phyloP scores from a whole-genome alignment of 2,888 invertebrate genomes.

The Julus scanicus region DNA sequence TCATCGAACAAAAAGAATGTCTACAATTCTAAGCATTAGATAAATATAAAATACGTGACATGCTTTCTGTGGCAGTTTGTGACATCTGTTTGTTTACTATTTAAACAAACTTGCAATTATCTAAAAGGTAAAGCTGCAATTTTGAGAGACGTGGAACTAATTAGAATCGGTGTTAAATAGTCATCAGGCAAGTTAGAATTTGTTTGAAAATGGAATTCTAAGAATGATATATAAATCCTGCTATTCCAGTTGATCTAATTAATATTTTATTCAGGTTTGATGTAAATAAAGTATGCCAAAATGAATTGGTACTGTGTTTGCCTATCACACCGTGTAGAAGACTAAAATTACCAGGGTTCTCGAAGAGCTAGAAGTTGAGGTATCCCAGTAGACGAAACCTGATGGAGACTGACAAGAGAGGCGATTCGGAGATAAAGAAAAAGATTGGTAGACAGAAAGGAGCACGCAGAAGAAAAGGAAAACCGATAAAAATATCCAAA shows the following conservation, averaged over 20 bases:
- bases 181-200: not conserved
- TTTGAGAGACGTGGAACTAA: not conserved
- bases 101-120: not conserved
- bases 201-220: not conserved
- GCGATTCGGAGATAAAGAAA: not conserved
- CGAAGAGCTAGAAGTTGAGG: not conserved
- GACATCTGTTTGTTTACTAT: not conserved
- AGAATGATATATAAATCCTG: no score
- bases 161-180: not conserved
- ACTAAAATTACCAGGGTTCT: not conserved
- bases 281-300: no score
- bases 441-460: not conserved
- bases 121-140: not conserved
- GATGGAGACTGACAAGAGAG: not conserved
- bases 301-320: not conserved
- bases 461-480: constrained; percentile 47
- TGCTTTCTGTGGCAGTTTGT: not conserved
- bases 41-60: not conserved
- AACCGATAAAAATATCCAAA: constrained; percentile 31
- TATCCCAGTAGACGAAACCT: not conserved
- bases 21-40: not conserved
- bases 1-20: constrained; percentile 13
- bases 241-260: no score
- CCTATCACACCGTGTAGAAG: not conserved
- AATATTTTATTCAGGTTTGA: no score